Conservation (phyloP, 2,113 vertebrate genomes). For the Spea bombifrons region DNA sequence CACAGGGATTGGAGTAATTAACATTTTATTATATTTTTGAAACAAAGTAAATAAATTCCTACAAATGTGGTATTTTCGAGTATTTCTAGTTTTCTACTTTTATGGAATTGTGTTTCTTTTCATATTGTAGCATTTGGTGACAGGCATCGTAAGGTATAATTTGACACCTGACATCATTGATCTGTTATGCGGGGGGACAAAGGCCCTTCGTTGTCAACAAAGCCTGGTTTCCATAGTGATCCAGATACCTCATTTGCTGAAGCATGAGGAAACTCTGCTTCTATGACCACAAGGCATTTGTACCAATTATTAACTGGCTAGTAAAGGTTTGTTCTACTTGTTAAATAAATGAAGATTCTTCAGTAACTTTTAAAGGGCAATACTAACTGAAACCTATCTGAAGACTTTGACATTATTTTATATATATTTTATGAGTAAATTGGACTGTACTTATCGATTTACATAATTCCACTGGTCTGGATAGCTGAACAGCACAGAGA, state of each 20-base stretch:
- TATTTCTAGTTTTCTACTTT: conserved; percentile 35
- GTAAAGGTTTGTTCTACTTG: background rate
- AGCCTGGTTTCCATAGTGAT: conserved; percentile 8
- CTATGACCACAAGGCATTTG: conserved; percentile 26
- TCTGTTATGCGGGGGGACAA: conserved; percentile 26
- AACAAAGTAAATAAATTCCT: conserved; percentile 36
- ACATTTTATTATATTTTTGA: conserved; percentile 31
- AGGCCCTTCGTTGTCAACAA: conserved; percentile 28
- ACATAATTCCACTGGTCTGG: too few species aligned
- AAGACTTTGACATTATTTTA: too few species aligned
- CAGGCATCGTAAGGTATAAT: conserved; percentile 25
- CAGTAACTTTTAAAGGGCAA: background rate
- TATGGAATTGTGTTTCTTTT: conserved; percentile 23
- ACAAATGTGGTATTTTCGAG: background rate
- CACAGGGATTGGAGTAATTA: conserved; percentile 8
- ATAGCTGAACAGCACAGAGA: too few species aligned
- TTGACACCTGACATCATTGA: conserved; percentile 35
- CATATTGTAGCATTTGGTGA: conserved; percentile 26
- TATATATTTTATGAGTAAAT: too few species aligned
- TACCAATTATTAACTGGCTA: conserved; percentile 9
- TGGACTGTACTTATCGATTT: too few species aligned
- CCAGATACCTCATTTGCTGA: conserved; percentile 33
- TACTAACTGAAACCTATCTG: too few species aligned
- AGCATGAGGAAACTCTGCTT: conserved; percentile 33
- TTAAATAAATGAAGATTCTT: background rate